Conservation (phyloP, 1,140 invertebrate species). For the Calliphora vicina region DNA sequence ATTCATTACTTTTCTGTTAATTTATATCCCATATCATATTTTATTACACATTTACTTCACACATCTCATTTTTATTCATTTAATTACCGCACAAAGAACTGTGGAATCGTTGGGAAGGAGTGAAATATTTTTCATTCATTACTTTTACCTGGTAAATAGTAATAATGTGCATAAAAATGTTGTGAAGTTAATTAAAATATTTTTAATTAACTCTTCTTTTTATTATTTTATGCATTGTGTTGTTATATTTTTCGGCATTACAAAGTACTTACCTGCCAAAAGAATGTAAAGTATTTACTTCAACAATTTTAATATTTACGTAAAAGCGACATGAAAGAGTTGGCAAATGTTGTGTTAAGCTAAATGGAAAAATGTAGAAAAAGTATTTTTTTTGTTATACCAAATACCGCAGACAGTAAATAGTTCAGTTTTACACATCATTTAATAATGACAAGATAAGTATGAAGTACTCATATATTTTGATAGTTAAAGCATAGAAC, state of each 20-base stretch:
- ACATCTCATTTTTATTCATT: background rate
- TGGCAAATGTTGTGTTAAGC: no score
- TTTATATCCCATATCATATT: background rate
- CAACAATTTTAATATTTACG: background rate
- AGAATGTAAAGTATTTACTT: background rate
- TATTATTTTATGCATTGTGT: background rate
- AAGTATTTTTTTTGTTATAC: background rate
- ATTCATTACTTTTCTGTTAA: background rate
- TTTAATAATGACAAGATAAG: background rate
- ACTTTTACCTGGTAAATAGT: background rate
- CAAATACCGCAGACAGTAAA: conserved; percentile 1
- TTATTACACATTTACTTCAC: background rate
- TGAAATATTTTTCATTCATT: background rate
- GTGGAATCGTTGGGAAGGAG: background rate
- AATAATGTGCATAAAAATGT: background rate
- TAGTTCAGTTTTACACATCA: conserved; percentile 1
- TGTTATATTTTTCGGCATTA: background rate
- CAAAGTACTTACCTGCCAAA: background rate
- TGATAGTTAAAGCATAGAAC: no score
- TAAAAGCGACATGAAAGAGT: background rate
- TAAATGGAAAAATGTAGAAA: background rate
- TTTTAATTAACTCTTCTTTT: background rate
- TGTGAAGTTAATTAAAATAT: conserved; percentile 9
- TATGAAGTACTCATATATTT: no score
- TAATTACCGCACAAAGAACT: background rate